Evolutionary conservation across 2,797 vertebrate species (phyloP), one percentile per base, ranked within the genome.

Genomic region (Zalophus californianus): DNA sequence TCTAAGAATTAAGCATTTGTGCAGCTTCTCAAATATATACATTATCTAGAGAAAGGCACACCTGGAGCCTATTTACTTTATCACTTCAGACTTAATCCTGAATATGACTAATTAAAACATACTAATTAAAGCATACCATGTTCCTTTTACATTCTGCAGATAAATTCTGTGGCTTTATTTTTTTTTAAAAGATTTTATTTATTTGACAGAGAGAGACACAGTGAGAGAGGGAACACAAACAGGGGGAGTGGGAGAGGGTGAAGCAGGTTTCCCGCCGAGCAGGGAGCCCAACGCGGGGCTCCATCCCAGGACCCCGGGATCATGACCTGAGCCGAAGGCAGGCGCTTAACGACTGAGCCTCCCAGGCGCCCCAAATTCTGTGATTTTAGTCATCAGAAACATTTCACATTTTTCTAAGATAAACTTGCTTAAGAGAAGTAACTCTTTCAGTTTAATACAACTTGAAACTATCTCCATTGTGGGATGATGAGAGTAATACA

Each of bases 31-130:
- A 80, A 54, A 92, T 94, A 54, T 54, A 83, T 58, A 27, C 12
- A 50, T 44, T 92, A 21, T 83, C 54, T 95, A 77, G 95, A 96
- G 62, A n/a, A 82, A 96, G 44, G 73, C 16, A 58, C 54, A 89
- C 62, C 78, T 96, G 62, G 66, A 96, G 75, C 56, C 90, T 80
- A 44, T 94, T 94, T 94, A 60, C 35, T 84, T 94, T 75, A 86
- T 86, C n/a, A 92, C 18, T 96, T 93, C 84, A 85, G 60, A 77
- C 70, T 92, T 95, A 91, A 35, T 93, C 38, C 60, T 96, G 48
- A 86, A 64, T 87, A 48, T 90, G 73, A 95, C 60, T 82, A 64
- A 83, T 97, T 90, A 82, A 93, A 97, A 90, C 27, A 38, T 38
- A 38, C 38, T 38, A 38, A 38, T 44, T 44, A 44, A 96, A 96